Conservation (phyloP, 2,888 invertebrate species). For the Phengaris arion region DNA sequence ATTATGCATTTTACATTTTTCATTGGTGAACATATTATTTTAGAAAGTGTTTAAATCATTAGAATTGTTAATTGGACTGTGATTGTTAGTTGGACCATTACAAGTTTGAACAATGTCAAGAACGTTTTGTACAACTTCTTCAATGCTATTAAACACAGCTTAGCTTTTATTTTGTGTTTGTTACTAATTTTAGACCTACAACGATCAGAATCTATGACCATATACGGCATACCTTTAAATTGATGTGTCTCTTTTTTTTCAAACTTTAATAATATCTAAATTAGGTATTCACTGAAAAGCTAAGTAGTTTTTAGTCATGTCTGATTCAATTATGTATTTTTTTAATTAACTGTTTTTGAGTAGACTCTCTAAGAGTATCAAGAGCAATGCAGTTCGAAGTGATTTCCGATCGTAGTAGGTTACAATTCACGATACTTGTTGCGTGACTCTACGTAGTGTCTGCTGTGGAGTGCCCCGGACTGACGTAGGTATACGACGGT, state of each 20-base stretch:
- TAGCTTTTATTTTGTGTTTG: constrained; percentile 1
- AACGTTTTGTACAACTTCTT: not conserved
- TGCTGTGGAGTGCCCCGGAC: constrained; percentile 31
- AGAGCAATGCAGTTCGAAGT: not conserved
- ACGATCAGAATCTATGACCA: not conserved
- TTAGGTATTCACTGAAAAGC: too few relatives aligned
- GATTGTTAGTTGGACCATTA: not conserved
- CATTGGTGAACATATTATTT: not conserved
- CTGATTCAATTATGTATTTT: too few relatives aligned
- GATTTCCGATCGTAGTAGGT: constrained; percentile 8
- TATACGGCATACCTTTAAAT: too few relatives aligned
- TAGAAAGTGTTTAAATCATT: not conserved
- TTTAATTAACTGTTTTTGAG: too few relatives aligned
- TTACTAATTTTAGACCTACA: not conserved
- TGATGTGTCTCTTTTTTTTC: too few relatives aligned
- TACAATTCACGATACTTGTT: not conserved
- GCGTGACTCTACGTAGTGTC: constrained; percentile 21
- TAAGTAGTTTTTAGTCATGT: too few relatives aligned
- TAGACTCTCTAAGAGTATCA: not conserved
- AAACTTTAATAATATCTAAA: too few relatives aligned
- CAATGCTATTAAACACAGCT: not conserved
- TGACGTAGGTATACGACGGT: constrained; percentile 28
- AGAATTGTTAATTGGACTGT: not conserved
- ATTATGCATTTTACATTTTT: not conserved
- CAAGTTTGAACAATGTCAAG: not conserved